A percentile compares a stretch with the other conserved stretches of the same genome.
phyloP scores from a whole-genome alignment of 2,113 vertebrate species.

The Tragelaphus scriptus region DNA sequence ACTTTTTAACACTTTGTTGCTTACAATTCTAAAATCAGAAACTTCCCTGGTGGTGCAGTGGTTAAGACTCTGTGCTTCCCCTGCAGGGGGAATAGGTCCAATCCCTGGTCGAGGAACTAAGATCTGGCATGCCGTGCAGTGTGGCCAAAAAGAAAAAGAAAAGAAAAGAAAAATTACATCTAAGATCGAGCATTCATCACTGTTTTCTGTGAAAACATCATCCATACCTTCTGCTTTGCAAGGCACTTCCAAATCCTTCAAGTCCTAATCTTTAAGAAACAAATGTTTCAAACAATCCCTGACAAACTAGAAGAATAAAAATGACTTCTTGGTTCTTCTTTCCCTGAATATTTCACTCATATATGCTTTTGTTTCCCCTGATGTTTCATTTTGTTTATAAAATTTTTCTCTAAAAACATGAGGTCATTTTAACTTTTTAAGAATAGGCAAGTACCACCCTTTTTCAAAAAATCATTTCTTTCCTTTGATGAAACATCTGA shows the following conservation, averaged over 20 bases:
- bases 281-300: not conserved
- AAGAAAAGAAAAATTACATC: not conserved
- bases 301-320: not conserved
- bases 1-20: not conserved
- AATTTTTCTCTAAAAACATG: not conserved
- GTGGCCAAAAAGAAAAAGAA: not conserved
- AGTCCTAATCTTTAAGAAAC: not conserved
- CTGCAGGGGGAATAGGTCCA: not conserved
- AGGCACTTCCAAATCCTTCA: not conserved
- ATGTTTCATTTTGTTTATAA: not conserved
- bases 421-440: not conserved
- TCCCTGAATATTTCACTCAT: not conserved
- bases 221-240: not conserved
- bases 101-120: not conserved
- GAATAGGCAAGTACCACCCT: not conserved
- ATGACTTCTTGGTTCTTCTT: not conserved
- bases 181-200: not conserved
- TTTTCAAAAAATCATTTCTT: not conserved
- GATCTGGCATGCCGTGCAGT: not conserved
- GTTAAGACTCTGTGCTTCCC: not conserved
- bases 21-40: not conserved
- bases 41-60: not conserved
- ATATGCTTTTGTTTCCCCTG: not conserved
- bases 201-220: not conserved
- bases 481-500: not conserved